phyloP scores from a whole-genome alignment of 1,140 invertebrate genomes.

The Neotoxoptera formosana region DNA sequence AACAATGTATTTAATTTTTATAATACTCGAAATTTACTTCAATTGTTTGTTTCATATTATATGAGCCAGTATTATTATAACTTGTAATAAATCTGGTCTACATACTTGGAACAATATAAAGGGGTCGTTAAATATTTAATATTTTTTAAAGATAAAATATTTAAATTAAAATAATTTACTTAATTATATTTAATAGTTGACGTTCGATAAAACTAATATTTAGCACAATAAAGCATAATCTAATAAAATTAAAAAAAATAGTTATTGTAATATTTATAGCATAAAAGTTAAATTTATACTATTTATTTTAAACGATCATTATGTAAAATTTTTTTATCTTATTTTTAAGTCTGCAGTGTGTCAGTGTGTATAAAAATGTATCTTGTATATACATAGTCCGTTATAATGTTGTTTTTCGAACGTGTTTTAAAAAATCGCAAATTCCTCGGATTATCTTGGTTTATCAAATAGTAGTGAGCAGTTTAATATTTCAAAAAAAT shows the following conservation, averaged over 20 bases:
- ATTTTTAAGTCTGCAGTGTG: neutral
- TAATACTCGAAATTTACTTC: neutral
- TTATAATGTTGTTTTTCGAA: constrained; percentile 13
- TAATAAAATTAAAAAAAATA: neutral
- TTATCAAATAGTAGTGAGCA: constrained; percentile 15
- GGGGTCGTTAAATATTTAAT: neutral
- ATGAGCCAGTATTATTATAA: neutral
- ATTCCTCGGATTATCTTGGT: constrained; percentile 29
- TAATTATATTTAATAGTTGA: neutral
- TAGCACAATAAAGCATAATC: neutral
- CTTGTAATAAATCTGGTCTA: neutral
- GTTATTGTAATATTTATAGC: neutral
- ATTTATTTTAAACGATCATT: neutral
- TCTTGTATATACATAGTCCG: neutral
- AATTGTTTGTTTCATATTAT: neutral
- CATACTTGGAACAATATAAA: neutral
- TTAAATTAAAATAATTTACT: neutral
- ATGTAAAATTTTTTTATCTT: neutral
- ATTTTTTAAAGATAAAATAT: neutral
- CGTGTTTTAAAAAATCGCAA: constrained; percentile 16
- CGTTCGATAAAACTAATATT: neutral
- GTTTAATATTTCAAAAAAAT: constrained; percentile 31
- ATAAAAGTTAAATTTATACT: neutral
- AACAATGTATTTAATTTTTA: neutral
- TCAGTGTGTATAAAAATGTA: constrained; percentile 3